These are phyloP conservation scores for Drosophila navojoa DNA, from an alignment of 1,140 invertebrate genomes.

Conservation along the genomic window DNA sequence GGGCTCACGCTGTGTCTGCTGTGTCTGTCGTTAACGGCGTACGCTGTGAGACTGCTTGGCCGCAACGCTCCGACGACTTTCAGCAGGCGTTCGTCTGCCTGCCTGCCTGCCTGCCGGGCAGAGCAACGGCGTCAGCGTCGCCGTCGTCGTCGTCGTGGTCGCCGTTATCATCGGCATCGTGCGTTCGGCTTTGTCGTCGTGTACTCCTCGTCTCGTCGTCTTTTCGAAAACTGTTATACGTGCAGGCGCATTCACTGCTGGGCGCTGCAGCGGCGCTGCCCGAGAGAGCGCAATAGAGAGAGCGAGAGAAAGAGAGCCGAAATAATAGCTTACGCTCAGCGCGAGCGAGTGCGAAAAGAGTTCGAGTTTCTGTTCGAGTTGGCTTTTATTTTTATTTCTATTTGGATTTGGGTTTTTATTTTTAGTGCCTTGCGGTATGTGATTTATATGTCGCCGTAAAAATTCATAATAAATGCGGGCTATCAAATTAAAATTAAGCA, in stretches of 20 bases:
- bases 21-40: constrained; percentile 72
- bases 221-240: constrained; percentile 33
- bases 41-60: constrained; percentile 68
- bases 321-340: neutral
- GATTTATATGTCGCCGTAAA: constrained; percentile 59
- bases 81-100: constrained; percentile 41
- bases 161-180: constrained; percentile 16
- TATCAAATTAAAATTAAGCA: constrained; percentile 57
- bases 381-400: constrained; percentile 50
- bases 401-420: constrained; percentile 50
- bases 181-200: constrained; percentile 13
- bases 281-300: neutral
- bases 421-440: constrained; percentile 47
- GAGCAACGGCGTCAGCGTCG: neutral
- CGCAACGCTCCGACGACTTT: constrained; percentile 72
- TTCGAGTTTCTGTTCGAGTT: constrained; percentile 9
- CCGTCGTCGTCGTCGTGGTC: constrained; percentile 10
- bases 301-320: neutral
- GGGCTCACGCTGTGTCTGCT: constrained; percentile 34
- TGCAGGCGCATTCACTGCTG: constrained; percentile 1
- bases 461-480: constrained; percentile 51
- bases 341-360: neutral
- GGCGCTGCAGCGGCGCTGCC: neutral
- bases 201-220: constrained; percentile 24
- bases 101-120: constrained; percentile 9